Evolutionary conservation across 2,888 invertebrate genomes (phyloP).

Genomic region (Spicauda simplicius): DNA sequence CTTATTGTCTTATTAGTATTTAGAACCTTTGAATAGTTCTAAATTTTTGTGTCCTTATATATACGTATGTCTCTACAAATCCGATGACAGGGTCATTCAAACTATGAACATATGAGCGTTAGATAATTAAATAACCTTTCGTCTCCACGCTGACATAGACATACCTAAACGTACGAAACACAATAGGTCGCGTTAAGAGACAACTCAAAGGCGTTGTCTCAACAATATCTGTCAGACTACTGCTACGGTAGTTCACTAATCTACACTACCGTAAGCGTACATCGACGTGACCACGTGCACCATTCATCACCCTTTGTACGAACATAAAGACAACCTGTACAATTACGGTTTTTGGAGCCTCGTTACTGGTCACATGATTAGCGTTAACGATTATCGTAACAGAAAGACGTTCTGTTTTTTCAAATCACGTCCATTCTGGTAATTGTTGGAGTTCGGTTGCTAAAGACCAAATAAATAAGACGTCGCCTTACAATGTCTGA

Average conservation of each 20-base stretch:
- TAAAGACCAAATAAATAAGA: too few relatives aligned
- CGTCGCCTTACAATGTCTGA: too few relatives aligned
- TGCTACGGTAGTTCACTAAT: slow-evolving; percentile 64
- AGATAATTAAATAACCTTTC: too few relatives aligned
- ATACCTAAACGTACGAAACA: slow-evolving; percentile 18
- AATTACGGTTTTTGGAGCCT: slow-evolving; percentile 26
- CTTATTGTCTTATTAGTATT: too few relatives aligned
- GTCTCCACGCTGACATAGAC: neutral
- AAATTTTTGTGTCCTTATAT: too few relatives aligned
- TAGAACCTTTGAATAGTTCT: too few relatives aligned
- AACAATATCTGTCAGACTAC: slow-evolving; percentile 67
- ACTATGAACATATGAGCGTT: too few relatives aligned
- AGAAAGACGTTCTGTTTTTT: slow-evolving; percentile 15
- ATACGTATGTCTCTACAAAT: too few relatives aligned
- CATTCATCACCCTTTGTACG: slow-evolving; percentile 27
- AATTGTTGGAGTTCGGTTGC: slow-evolving; percentile 4
- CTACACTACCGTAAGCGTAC: neutral
- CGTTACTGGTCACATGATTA: slow-evolving; percentile 21
- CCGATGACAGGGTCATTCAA: too few relatives aligned
- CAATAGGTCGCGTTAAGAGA: slow-evolving; percentile 19
- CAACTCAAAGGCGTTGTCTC: slow-evolving; percentile 39
- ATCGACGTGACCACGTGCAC: slow-evolving; percentile 26
- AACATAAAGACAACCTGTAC: slow-evolving; percentile 10
- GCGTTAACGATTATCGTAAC: slow-evolving; percentile 30
- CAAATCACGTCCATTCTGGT: neutral